Base-by-base conservation (phyloP, 2,888 invertebrate species). In the Pseudeuparius sepicola region DNA sequence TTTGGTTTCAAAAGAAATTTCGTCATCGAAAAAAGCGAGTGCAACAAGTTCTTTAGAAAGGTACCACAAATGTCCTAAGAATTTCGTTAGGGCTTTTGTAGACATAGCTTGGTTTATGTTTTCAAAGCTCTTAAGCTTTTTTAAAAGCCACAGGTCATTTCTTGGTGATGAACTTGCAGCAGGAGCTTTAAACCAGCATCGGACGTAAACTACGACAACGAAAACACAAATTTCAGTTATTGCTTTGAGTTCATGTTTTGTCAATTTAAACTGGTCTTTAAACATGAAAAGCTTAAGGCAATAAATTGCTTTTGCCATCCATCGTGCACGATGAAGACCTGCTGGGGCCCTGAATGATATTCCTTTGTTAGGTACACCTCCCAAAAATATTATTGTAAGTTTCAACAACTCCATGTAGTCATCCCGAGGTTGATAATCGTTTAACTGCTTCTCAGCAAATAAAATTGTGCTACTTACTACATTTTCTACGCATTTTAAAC, bases 251-350 rank as follows among this genome's bases (percentile, higher is more conserved):
- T n/a, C 23, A 13, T 16, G 15, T 20, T 16, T 31, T 7, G 39
- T 48, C 9, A 50, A 25, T 12, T 39, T 34, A 25, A 47, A 45
- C 23, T 46, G 37, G 3, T 31, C 24, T 14, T 28, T 17, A 39
- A 43, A 43, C 14, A 46, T 17, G 32, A 26, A 47, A 7, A 50
- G 39, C 31, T 50, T 50, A n/a, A 45, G 31, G 13, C 27, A 40
- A 31, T 48, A 50, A 25, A 46, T 43, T 6, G 43, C 43, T 36
- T 43, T 48, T 12, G 48, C 36, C 45, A 50, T 50, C 45, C 48
- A 51, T 14, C 46, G 14, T 10, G 49, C 47, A 31, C 42, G 45
- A 37, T 46, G 47, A 23, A 47, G 13, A 16, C 36, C 45, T 11
- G 40, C 48, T 26, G 47, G 50, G 17, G 32, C 11, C 24, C 38